Base-by-base conservation (phyloP, 2,113 vertebrate species). In the Oncorhynchus keta region DNA sequence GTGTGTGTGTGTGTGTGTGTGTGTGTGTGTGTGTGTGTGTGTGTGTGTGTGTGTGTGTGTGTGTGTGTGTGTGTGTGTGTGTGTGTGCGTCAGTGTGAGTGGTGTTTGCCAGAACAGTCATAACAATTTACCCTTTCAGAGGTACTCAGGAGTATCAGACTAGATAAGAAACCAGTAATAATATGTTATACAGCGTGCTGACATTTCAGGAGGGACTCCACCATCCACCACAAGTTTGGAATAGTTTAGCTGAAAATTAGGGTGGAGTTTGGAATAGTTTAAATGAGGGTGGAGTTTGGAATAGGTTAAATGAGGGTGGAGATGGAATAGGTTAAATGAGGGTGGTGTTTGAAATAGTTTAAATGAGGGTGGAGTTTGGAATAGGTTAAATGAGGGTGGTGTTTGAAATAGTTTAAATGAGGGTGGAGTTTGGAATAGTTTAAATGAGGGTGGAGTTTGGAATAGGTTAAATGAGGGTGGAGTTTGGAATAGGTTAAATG, bases 401-500 rank as follows among this genome's bases (percentile, higher is more conserved):
- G 9, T 45, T 45, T 45, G 39, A 2, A 45, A 45, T 45, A 45
- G 39, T 2, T 45, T 45, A 55, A 74, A 51, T 82, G 72, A 68
- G 76, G 77, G 78, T 61, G 9, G 66, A 28, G 77, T 82, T 79
- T 81, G 59, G 68, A 81, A 80, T 39, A 68, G 61, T 70, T 77
- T 30, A 57, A 74, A 51, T 81, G 73, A 68, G 76, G 77, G 79
- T 61, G 39, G 66, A 28, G 76, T 82, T 78, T 81, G 59, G 68
- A 81, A 80, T 49, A 68, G 57, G 70, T 77, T 30, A 57, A 75
- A 51, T 82, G 74, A 68, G 76, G 77, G 79, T 61, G 39, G 39
- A 2, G 39, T 45, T 45, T 45, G 8, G 8, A 45, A 45, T 9
- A 39, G 35, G 0, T 39, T 2, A 39, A 39, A 39, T 39, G 7